A percentile compares a stretch with the other conserved stretches of the same genome.
Conservation (phyloP, 1,140 invertebrate species). For the Helicoverpa armigera region DNA sequence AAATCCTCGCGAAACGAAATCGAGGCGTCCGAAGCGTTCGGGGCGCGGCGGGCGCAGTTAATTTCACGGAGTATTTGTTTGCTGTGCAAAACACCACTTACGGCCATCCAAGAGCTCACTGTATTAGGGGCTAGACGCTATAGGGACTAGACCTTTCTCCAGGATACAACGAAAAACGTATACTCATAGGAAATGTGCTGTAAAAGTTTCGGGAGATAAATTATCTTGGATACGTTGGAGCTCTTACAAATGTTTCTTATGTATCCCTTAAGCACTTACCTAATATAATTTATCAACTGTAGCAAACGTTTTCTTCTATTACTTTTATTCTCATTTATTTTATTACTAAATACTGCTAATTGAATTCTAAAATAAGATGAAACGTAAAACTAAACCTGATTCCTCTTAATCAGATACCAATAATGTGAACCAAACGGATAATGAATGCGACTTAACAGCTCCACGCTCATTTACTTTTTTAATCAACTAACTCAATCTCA, state of each 20-base stretch:
- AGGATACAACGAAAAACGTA: slow-evolving; percentile 28
- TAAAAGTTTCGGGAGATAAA: slow-evolving; percentile 29
- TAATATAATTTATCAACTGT: background rate
- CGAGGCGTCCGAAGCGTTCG: slow-evolving; percentile 56
- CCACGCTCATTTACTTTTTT: background rate
- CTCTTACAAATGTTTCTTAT: background rate
- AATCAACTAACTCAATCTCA: slow-evolving; percentile 30
- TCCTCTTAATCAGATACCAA: too few relatives aligned
- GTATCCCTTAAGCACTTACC: background rate
- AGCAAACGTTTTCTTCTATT: too few relatives aligned
- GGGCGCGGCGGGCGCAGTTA: slow-evolving; percentile 68
- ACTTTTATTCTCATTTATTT: too few relatives aligned
- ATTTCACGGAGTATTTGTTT: slow-evolving; percentile 79
- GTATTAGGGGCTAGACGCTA: slow-evolving; percentile 44
- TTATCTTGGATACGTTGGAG: slow-evolving; percentile 16
- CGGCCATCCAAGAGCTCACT: slow-evolving; percentile 53
- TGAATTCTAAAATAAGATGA: too few relatives aligned
- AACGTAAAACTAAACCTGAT: too few relatives aligned
- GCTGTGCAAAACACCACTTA: slow-evolving; percentile 67
- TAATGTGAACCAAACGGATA: background rate
- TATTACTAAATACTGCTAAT: too few relatives aligned
- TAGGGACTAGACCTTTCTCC: slow-evolving; percentile 43
- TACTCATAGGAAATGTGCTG: slow-evolving; percentile 36
- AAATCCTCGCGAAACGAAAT: slow-evolving; percentile 33
- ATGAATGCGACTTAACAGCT: slow-evolving; percentile 1